These are phyloP conservation scores for Cranoglanis bouderius DNA, from an alignment of 2,113 vertebrate genomes.

Conservation along the genomic window DNA sequence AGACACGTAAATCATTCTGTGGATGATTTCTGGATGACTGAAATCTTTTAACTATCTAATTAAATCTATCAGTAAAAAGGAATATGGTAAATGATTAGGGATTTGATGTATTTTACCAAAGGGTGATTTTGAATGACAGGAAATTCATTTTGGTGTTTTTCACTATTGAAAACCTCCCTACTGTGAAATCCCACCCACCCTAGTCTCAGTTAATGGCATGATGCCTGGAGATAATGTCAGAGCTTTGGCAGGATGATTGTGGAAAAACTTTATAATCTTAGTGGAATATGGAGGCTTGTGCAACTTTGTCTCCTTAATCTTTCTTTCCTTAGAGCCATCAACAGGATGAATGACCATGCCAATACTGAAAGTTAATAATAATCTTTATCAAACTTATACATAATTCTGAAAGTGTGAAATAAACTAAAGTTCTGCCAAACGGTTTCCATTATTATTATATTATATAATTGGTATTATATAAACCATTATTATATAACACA, in stretches of 20 bases:
- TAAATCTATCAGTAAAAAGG: conserved; percentile 1
- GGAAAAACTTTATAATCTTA: conserved; percentile 33
- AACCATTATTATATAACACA: background rate
- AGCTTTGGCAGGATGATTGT: conserved; percentile 20
- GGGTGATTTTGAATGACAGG: conserved; percentile 15
- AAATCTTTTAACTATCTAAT: conserved; percentile 18
- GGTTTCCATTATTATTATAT: background rate
- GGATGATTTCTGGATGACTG: background rate
- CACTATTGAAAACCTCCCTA: background rate
- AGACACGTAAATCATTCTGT: background rate
- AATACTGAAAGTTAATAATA: background rate
- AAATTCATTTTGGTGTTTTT: conserved; percentile 21
- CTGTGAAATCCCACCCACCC: conserved; percentile 21
- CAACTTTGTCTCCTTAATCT: conserved; percentile 17
- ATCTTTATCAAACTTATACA: background rate
- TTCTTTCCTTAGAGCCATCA: background rate
- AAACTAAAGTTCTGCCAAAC: background rate
- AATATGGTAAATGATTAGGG: conserved; percentile 3
- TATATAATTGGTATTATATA: conserved; percentile 14
- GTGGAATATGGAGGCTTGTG: conserved; percentile 30
- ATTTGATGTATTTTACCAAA: background rate
- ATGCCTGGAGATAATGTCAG: conserved; percentile 20
- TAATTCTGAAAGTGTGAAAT: background rate
- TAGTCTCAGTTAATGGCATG: conserved; percentile 12
- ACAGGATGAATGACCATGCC: background rate